Percentiles rank a stretch among this genome's conserved stretches.
These are phyloP conservation scores for Nycteola revayana DNA, from an alignment of 2,888 invertebrate species.

Conservation along the genomic window DNA sequence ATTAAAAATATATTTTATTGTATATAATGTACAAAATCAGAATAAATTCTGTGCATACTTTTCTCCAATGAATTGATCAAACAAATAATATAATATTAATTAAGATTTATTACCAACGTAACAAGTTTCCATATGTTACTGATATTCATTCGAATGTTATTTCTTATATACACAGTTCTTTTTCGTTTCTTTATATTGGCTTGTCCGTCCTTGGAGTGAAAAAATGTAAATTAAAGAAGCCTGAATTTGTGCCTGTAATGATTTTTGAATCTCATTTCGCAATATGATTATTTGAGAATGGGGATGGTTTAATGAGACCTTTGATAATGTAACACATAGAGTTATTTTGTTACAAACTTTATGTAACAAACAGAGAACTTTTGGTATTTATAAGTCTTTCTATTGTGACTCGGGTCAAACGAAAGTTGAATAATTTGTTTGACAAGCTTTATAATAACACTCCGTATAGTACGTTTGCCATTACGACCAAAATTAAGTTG, in stretches of 20 bases:
- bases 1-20: no score
- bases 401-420: no score
- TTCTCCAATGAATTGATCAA: slow-evolving; percentile 18
- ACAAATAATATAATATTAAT: slow-evolving; percentile 19
- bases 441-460: no score
- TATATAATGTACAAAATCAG: no score
- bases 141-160: slow-evolving; percentile 15
- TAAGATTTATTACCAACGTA: slow-evolving; percentile 24
- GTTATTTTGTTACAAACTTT: no score
- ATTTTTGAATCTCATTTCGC: slow-evolving; percentile 58
- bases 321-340: no score
- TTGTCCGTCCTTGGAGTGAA: slow-evolving; percentile 72
- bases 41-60: slow-evolving; percentile 2
- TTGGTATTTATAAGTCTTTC: no score
- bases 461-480: no score
- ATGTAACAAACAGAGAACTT: no score
- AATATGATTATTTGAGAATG: slow-evolving; percentile 34
- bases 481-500: no score
- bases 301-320: no score
- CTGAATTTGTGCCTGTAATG: slow-evolving; percentile 71
- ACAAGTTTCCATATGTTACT: slow-evolving; percentile 18
- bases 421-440: no score
- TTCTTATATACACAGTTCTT: slow-evolving; percentile 20
- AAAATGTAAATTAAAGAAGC: slow-evolving; percentile 49
- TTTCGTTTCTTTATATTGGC: slow-evolving; percentile 44